Evolutionary conservation across 2,888 invertebrate species (phyloP).

Genomic region (Nycteola revayana): DNA sequence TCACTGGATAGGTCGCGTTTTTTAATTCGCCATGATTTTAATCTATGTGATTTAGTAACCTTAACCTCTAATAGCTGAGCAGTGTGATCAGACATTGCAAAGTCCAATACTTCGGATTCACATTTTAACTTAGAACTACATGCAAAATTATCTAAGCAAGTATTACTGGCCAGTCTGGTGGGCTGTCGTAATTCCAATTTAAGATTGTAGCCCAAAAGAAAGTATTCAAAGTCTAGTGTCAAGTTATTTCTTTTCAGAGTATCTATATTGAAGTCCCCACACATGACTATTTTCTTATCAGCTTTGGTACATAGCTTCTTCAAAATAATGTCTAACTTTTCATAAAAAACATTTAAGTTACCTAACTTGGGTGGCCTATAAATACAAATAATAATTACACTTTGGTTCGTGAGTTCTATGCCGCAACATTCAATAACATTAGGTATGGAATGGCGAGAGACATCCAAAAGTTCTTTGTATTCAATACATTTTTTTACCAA

Average conservation of each 20-base stretch:
- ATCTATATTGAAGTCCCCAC: slow-evolving; percentile 3
- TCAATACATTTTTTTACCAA: not conserved
- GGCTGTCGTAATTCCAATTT: slow-evolving; percentile 1
- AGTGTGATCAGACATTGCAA: slow-evolving; percentile 1
- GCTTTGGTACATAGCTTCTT: no score
- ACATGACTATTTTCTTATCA: slow-evolving; percentile 1
- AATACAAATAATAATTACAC: no score
- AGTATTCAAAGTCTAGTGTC: not conserved
- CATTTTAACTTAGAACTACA: not conserved
- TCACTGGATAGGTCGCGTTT: not conserved
- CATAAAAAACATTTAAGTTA: no score
- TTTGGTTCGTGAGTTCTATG: no score
- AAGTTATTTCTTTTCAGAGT: slow-evolving; percentile 1
- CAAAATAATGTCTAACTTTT: no score
- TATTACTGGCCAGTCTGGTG: not conserved
- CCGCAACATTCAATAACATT: no score
- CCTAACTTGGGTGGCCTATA: no score
- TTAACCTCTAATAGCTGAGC: slow-evolving; percentile 2
- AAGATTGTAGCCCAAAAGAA: slow-evolving; percentile 1
- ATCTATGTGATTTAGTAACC: not conserved
- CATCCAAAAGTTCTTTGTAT: not conserved
- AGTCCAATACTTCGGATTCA: slow-evolving; percentile 1
- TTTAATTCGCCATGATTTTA: slow-evolving; percentile 1
- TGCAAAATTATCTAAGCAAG: no score
- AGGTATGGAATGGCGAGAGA: not conserved